Percentiles rank a stretch among this genome's conserved stretches.
Evolutionary conservation across 2,888 invertebrate species (phyloP).

Genomic region (Sarcophaga variegata): DNA sequence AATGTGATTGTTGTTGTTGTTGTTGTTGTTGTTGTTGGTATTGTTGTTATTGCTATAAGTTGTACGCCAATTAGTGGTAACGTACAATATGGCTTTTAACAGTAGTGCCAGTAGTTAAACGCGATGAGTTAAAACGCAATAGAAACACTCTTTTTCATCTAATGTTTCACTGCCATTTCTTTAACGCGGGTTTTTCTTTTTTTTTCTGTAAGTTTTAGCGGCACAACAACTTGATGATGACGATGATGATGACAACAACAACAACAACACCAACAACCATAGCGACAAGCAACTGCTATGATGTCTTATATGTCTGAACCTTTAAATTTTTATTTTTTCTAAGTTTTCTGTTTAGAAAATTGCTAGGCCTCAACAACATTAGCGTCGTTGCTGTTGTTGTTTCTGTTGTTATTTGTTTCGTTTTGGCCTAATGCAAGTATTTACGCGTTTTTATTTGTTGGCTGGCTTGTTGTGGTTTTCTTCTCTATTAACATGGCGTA

Average conservation of each 20-base stretch:
- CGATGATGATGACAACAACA: slow-evolving; percentile 1
- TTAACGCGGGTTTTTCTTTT: background rate
- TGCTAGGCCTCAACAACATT: slow-evolving; percentile 31
- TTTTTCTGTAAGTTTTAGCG: slow-evolving; percentile 23
- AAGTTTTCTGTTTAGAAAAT: background rate
- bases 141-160: slow-evolving; percentile 50
- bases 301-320: slow-evolving; percentile 64
- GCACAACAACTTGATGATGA: slow-evolving; percentile 57
- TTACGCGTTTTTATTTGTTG: slow-evolving; percentile 59
- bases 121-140: slow-evolving; percentile 59
- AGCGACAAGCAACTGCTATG: slow-evolving; percentile 43
- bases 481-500: slow-evolving; percentile 70
- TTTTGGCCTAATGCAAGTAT: slow-evolving; percentile 27
- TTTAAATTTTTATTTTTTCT: slow-evolving; percentile 36
- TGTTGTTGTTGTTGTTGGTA: slow-evolving; percentile 42
- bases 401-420: slow-evolving; percentile 14
- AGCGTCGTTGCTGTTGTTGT: slow-evolving; percentile 22
- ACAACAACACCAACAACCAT: background rate
- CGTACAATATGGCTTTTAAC: slow-evolving; percentile 68
- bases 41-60: slow-evolving; percentile 56
- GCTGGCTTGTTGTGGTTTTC: slow-evolving; percentile 21
- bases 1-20: slow-evolving; percentile 26
- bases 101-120: slow-evolving; percentile 75
- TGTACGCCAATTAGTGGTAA: slow-evolving; percentile 69
- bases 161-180: slow-evolving; percentile 52